Conservation (phyloP, 1,140 invertebrate species). For the Euwallacea fornicatus region DNA sequence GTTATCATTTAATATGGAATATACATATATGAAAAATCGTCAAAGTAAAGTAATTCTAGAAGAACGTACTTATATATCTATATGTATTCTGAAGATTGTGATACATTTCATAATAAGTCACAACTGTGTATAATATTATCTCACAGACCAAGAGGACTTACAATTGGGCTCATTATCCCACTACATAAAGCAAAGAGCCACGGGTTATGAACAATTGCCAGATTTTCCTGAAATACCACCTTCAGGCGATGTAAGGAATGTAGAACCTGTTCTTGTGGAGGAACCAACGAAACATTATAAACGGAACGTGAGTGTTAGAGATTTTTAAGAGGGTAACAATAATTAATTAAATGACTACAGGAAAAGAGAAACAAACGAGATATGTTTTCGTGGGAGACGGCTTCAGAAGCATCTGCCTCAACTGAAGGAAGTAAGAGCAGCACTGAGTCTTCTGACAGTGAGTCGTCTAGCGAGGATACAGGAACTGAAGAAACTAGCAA, state of each 20-base stretch:
- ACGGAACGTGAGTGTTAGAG: constrained; percentile 35
- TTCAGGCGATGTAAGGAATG: constrained; percentile 77
- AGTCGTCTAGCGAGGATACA: constrained; percentile 41
- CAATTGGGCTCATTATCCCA: constrained; percentile 96
- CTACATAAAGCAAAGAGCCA: constrained; percentile 83
- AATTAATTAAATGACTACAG: constrained; percentile 35
- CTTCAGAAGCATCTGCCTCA: constrained; percentile 40
- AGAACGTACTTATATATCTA: too few species aligned
- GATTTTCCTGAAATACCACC: constrained; percentile 78
- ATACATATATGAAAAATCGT: too few species aligned
- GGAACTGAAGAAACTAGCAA: constrained; percentile 46
- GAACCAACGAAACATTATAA: constrained; percentile 41
- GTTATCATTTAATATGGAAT: too few species aligned
- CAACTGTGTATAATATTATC: constrained; percentile 22
- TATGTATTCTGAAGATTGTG: constrained; percentile 16
- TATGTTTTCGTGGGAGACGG: constrained; percentile 45
- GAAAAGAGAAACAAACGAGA: constrained; percentile 44
- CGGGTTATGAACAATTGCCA: constrained; percentile 88
- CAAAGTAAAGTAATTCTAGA: too few species aligned
- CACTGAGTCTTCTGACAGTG: constrained; percentile 37
- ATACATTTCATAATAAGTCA: neutral
- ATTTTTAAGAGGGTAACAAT: neutral
- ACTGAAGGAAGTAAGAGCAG: constrained; percentile 35
- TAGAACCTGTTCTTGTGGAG: constrained; percentile 59
- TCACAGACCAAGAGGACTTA: constrained; percentile 76